These are phyloP conservation scores for Rhynchonema sp. DNA, from an alignment of 2,888 invertebrate species.

Conservation along the genomic window DNA sequence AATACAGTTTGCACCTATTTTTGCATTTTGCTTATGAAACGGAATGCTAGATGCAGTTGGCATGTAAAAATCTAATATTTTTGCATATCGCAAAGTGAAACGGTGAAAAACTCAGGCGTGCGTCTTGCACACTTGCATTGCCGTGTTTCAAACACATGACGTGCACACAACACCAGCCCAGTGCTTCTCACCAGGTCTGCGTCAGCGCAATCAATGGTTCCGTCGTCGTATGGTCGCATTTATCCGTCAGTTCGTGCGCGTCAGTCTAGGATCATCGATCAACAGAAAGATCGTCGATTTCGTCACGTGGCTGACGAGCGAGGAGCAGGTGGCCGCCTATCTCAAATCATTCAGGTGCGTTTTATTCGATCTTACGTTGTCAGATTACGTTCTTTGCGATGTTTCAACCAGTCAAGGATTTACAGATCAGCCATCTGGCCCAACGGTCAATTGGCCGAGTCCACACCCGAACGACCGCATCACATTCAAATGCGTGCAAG, in stretches of 20 bases:
- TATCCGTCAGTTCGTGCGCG: constrained; percentile 53
- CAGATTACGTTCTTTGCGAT: too few species aligned
- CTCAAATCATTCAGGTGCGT: constrained; percentile 60
- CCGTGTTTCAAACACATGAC: too few species aligned
- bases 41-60: too few species aligned
- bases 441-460: constrained; percentile 38
- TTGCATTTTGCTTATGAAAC: too few species aligned
- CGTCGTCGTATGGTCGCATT: constrained; percentile 51
- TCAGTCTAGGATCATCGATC: constrained; percentile 60
- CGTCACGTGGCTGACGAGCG: constrained; percentile 63
- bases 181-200: not conserved
- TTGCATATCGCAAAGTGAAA: too few species aligned
- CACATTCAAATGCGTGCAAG: constrained; percentile 52
- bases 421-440: constrained; percentile 42
- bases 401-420: too few species aligned
- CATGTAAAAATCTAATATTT: too few species aligned
- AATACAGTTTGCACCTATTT: too few species aligned
- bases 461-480: constrained; percentile 37
- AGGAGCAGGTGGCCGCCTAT: constrained; percentile 67
- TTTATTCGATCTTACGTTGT: constrained; percentile 7
- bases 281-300: constrained; percentile 68
- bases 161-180: too few species aligned
- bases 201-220: constrained; percentile 60
- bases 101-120: too few species aligned
- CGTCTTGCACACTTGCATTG: too few species aligned